Base-by-base conservation (phyloP, 2,113 vertebrate genomes). In the Pimephales promelas region DNA sequence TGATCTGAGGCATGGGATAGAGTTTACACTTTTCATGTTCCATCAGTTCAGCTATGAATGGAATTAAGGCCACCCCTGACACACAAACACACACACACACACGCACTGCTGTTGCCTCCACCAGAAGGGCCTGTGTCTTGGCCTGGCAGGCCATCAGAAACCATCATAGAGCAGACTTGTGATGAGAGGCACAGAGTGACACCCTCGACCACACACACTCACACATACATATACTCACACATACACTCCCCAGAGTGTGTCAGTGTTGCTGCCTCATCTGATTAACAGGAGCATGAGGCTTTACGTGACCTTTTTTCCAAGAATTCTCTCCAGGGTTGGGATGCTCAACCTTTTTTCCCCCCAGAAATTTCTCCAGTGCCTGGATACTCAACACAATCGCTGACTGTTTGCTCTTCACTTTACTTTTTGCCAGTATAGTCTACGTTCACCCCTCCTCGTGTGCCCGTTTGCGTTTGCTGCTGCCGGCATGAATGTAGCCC, bases 131-230 rank as follows among this genome's bases (percentile, higher is more conserved):
- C 81, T 49, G 61, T 72, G 72, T 85, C 47, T 52, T 78, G 83
- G 62, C 76, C 31, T 84, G 84, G 84, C 84, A 61, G 61, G 40
- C 74, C 82, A 87, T 90, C 88, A 66, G 73, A 88, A 88, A 54
- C 59, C 86, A 88, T 89, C 85, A 87, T 28, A 64, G 79, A 68
- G 59, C 43, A 78, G 88, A 87, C 62, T 74, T 79, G 73, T 89
- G 88, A 90, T 86, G 82, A 68, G 86, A 72, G 78, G 59, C 73
- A 80, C 81, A 66, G 70, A 83, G 83, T 85, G 88, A 88, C 86
- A 87, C 57, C 57, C 34, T 66, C 64, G 70, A 71, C 79, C 83
- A 78, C 85, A 75, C 83, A 72, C 81, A 36, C 85, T 70, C 71
- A 76, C 49, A 81, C 70, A 49, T 34, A 24, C 62, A 79, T 73